Base-by-base conservation (phyloP, 2,113 vertebrate species). In the Rhynchopsitta pachyrhyncha region DNA sequence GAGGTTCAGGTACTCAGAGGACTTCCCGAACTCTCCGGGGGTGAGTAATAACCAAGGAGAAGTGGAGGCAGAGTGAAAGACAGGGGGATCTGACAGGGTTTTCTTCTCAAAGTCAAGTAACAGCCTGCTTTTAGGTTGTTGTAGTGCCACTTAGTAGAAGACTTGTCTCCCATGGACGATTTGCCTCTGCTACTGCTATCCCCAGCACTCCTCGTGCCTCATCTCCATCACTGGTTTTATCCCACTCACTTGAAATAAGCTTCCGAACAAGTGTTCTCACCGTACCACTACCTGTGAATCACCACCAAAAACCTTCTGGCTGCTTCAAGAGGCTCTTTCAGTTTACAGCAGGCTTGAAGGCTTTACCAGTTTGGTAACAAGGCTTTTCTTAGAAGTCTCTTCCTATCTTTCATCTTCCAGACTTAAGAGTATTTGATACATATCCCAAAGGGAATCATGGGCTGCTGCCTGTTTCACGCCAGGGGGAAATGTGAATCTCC, bases 381-480 rank as follows among this genome's bases (percentile, higher is more conserved):
- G 60, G 44, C 0, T 23, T 84, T 78, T 39, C 74, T 73, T 74
- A 49, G 27, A 39, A 44, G 5, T 67, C 10, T 90, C 11, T 89
- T 31, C 11, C 5, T 55, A 0, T 44, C 49, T 82, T 93, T 80
- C 31, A 23, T 24, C 27, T 80, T 9, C 20, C 13, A 52, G 28
- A 39, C 4, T 82, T 80, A 35, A 80, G 42, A 42, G 7, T 28
- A 50, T 37, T 16, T 17, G 9, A 25, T 39, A 15, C 3, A 10
- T 33, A 49, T 27, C 67, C 33, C n/a, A 82, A 16, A 1, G 27
- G 3, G 7, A 4, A 0, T 6, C 37, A 57, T 0, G 0, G 7
- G 6, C 9, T 78, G 39, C 29, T 53, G 29, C 16, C 33, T 70
- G 3, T 70, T 70, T 60, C 39, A 42, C 37, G 22, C n/a, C 17